Evolutionary conservation across 2,797 vertebrate genomes (phyloP).

Genomic region (Hemitrygon akajei): DNA sequence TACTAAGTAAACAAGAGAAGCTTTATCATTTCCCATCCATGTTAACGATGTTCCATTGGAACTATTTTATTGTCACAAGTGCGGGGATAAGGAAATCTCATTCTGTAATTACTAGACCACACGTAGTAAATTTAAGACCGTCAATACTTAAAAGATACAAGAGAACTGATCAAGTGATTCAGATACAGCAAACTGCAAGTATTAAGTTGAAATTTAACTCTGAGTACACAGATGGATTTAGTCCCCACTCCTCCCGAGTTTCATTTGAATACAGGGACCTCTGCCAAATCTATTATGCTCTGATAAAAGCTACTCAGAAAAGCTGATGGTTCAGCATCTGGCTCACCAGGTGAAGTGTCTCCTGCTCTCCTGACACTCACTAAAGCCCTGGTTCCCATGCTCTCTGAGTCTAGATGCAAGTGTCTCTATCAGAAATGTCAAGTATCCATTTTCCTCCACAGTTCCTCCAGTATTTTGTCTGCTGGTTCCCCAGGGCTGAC

Average conservation of each 20-base stretch:
- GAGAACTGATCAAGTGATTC: background rate
- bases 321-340: too few relatives aligned
- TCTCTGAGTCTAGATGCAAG: too few relatives aligned
- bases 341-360: too few relatives aligned
- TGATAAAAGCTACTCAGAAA: too few relatives aligned
- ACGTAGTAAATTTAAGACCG: background rate
- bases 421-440: too few relatives aligned
- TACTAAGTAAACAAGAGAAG: background rate
- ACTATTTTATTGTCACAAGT: background rate
- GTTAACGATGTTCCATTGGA: background rate
- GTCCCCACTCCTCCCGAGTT: too few relatives aligned
- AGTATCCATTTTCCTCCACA: too few relatives aligned
- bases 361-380: too few relatives aligned
- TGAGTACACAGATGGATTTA: background rate
- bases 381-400: too few relatives aligned
- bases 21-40: background rate
- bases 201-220: background rate
- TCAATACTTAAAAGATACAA: background rate
- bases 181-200: background rate
- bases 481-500: too few relatives aligned
- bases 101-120: background rate
- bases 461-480: too few relatives aligned
- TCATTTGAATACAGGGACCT: background rate
- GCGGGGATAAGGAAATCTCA: background rate
- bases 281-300: background rate